Percentiles rank a stretch among this genome's conserved stretches.
phyloP scores from a whole-genome alignment of 2,113 vertebrate species.

The Xyrauchen texanus region DNA sequence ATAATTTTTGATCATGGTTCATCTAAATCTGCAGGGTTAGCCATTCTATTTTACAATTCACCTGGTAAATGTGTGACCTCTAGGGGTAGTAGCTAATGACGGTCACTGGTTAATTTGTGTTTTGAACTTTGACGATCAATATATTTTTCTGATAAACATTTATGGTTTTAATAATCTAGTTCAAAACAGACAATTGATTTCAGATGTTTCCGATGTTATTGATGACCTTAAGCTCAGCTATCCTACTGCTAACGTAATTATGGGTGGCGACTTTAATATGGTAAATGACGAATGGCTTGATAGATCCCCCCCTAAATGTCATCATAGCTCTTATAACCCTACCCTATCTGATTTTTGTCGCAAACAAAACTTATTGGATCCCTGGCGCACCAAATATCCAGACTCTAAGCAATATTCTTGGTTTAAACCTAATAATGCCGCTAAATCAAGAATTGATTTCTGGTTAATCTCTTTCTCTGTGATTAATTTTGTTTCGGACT shows the following conservation, averaged over 20 bases:
- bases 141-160: background rate
- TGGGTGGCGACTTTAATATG: too few relatives aligned
- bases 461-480: background rate
- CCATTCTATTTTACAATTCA: background rate
- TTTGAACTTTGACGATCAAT: too few relatives aligned
- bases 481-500: background rate
- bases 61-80: background rate
- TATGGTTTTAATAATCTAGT: background rate
- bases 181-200: constrained; percentile 22
- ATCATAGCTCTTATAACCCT: background rate
- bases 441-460: background rate
- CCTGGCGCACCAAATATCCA: background rate
- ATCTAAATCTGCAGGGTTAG: constrained; percentile 4
- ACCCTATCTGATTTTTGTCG: too few relatives aligned
- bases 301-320: constrained; percentile 1
- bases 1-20: too few relatives aligned
- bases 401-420: background rate
- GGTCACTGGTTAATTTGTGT: too few relatives aligned
- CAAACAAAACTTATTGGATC: background rate
- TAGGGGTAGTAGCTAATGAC: too few relatives aligned
- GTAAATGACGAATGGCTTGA: background rate
- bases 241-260: background rate
- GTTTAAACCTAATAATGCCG: background rate
- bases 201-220: background rate
- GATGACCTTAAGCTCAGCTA: background rate